Conservation (phyloP, 2,113 vertebrate species). For the Onychostruthus taczanowskii region DNA sequence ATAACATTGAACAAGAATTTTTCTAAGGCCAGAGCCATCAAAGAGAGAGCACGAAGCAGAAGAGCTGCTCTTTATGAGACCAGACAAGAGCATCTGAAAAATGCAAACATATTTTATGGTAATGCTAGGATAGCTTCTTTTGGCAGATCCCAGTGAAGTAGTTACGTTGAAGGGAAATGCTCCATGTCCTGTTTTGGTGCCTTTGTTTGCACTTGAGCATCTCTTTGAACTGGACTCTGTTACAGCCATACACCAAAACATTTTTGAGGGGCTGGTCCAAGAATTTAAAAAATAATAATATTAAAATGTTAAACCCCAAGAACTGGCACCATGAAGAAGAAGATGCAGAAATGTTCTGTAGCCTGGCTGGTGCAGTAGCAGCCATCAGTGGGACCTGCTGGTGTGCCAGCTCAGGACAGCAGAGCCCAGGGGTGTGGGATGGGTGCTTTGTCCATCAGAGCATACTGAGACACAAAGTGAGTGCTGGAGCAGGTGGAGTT, state of each 20-base stretch:
- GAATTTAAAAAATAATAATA: neutral
- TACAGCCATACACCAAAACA: neutral
- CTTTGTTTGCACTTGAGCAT: neutral
- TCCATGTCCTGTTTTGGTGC: neutral
- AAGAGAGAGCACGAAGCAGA: neutral
- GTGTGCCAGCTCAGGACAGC: neutral
- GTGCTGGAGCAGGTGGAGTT: neutral
- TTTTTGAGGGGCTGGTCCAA: neutral
- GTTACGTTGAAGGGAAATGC: neutral
- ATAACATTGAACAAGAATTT: neutral
- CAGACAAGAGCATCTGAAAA: neutral
- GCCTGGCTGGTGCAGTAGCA: neutral
- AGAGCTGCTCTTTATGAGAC: neutral
- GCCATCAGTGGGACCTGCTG: neutral
- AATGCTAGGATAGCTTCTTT: neutral
- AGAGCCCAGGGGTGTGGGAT: accelerated
- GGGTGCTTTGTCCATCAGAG: neutral
- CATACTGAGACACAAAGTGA: neutral
- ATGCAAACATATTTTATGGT: neutral
- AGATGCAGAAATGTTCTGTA: neutral
- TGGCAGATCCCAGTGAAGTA: neutral
- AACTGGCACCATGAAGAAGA: neutral
- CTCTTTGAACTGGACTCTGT: neutral
- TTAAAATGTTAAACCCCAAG: neutral
- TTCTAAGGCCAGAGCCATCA: neutral